Percentiles rank a stretch among this genome's conserved stretches.
Conservation (phyloP, 2,113 vertebrate species). For the Tringa solitaria region DNA sequence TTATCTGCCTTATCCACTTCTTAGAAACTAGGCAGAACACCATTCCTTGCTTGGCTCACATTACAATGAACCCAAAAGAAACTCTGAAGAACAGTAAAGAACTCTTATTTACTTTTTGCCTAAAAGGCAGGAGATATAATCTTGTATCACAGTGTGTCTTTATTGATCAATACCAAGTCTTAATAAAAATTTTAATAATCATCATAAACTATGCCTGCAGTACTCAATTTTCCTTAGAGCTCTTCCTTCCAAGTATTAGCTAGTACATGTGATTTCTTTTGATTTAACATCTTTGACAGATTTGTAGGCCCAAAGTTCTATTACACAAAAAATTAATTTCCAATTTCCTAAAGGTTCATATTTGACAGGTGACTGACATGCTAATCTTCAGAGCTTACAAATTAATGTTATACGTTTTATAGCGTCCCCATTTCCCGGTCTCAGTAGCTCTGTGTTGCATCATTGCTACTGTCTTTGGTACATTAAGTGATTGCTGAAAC, state of each 20-base stretch:
- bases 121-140: not conserved
- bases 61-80: not conserved
- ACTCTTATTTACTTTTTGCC: not conserved
- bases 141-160: not conserved
- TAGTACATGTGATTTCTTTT: not conserved
- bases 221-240: not conserved
- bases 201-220: not conserved
- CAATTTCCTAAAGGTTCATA: not conserved
- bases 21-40: not conserved
- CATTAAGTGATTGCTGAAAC: not conserved
- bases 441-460: not conserved
- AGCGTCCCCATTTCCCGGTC: not conserved
- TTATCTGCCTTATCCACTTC: not conserved
- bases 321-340: not conserved
- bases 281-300: not conserved
- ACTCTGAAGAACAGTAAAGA: not conserved
- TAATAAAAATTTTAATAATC: not conserved
- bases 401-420: not conserved
- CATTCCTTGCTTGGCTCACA: not conserved
- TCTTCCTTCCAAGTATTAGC: not conserved
- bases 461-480: not conserved
- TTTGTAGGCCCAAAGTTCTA: not conserved
- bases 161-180: not conserved
- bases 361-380: not conserved
- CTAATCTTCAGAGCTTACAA: not conserved